Percentiles rank a stretch among this genome's conserved stretches.
Evolutionary conservation across 2,888 invertebrate species (phyloP).

Genomic region (Clusia tigrina): DNA sequence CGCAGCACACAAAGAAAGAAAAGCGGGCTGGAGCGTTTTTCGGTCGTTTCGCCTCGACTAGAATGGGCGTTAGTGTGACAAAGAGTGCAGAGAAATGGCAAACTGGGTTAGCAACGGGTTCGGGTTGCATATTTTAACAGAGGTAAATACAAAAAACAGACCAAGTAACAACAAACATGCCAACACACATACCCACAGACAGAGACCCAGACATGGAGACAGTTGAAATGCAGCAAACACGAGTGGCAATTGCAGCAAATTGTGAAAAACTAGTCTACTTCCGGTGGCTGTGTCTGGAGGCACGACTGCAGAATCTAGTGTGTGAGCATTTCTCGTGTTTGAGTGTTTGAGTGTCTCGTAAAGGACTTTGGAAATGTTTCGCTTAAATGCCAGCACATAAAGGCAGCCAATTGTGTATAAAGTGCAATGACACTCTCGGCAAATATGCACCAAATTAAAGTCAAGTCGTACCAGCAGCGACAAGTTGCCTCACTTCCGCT

Average conservation of each 20-base stretch:
- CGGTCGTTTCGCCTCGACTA: not conserved
- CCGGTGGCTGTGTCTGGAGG: slow-evolving; percentile 10
- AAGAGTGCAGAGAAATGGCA: slow-evolving; percentile 22
- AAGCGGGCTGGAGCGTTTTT: not conserved
- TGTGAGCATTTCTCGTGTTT: not conserved
- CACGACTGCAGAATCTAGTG: not conserved
- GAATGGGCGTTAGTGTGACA: slow-evolving; percentile 29
- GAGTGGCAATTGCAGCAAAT: not conserved
- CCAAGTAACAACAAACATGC: not conserved
- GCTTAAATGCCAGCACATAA: not conserved
- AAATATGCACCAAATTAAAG: slow-evolving; percentile 1
- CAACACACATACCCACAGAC: slow-evolving; percentile 3
- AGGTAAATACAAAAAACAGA: not conserved
- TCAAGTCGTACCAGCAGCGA: not conserved
- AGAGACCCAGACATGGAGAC: not conserved
- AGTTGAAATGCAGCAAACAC: not conserved
- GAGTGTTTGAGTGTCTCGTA: no score
- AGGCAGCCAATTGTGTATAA: not conserved
- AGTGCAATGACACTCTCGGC: slow-evolving; percentile 4
- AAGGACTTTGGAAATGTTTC: no score
- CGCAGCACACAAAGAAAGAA: not conserved
- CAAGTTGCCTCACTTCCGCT: not conserved
- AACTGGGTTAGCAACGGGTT: slow-evolving; percentile 18
- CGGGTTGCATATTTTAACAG: slow-evolving; percentile 11
- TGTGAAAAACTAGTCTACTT: slow-evolving; percentile 17